Evolutionary conservation across 2,113 vertebrate genomes (phyloP), one percentile per base, ranked within the genome.

Genomic region (Meleagris gallopavo): DNA sequence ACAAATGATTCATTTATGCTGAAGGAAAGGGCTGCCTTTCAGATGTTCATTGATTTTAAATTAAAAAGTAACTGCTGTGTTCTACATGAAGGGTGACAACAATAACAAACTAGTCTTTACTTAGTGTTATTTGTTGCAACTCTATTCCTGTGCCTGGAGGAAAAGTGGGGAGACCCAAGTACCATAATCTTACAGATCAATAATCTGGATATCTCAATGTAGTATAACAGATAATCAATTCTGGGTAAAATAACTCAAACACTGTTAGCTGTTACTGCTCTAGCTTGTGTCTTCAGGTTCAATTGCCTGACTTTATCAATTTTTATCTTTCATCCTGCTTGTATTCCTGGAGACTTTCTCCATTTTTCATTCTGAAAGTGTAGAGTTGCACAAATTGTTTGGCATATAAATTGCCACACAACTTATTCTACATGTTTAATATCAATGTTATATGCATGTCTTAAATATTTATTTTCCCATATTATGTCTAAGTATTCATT

Each of bases 11-110:
- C 97, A 97, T 97, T 97, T 95, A 86, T 96, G 90, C 90, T 83
- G 92, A 97, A 97, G 94, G 95, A 97, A 95, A 94, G 76, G 89
- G 78, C 95, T 96, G 96, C 95, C 97, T 97, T 96, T 97, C 96
- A 98, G 96, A 96, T 45, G 3, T 62, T 93, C 96, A 97, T 96
- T 97, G 98, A 98, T 98, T 98, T 98, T 98, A 97, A 98, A 98
- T 98, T 98, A 97, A 98, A 98, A 97, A 97, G 87, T 97, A 97
- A 98, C 97, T 94, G 96, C 95, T 96, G 11, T 96, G 96, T 97
- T 97, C 97, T 97, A 97, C 97, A 97, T 96, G 94, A 97, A 97
- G 96, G 96, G 96, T 97, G 97, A 97, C 96, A 97, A 97, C 97
- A 97, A 95, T 97, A 97, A 97, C 96, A 94, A 94, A 96, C 95